phyloP scores from a whole-genome alignment of 2,797 vertebrate species.

The Chloroceryle amazona region DNA sequence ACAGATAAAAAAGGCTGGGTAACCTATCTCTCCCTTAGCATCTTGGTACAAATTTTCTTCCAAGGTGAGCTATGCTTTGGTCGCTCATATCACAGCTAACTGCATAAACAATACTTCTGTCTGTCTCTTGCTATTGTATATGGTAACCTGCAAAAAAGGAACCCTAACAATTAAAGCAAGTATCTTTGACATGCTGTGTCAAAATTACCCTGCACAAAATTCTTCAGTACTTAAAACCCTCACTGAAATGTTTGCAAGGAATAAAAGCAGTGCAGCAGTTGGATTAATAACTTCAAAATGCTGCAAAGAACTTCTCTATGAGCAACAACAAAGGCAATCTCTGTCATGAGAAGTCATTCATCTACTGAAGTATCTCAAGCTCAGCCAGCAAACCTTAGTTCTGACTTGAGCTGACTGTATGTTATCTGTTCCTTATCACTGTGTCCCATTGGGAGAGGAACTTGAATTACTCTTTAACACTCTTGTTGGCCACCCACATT shows the following conservation, averaged over 20 bases:
- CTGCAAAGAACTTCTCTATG: neutral
- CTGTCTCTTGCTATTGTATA: neutral
- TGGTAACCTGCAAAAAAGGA: neutral
- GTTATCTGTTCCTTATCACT: constrained; percentile 30
- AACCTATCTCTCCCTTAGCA: neutral
- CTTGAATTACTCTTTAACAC: constrained; percentile 5
- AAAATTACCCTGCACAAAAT: neutral
- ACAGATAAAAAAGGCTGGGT: neutral
- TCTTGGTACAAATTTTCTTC: neutral
- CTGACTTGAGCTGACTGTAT: neutral
- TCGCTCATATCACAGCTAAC: neutral
- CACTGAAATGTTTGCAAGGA: neutral
- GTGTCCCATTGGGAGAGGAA: neutral
- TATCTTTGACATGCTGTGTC: neutral
- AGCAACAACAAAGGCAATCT: neutral
- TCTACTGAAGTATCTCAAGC: neutral
- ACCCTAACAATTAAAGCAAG: neutral
- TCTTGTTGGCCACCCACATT: constrained; percentile 25
- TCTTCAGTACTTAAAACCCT: neutral
- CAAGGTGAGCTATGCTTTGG: neutral
- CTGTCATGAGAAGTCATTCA: neutral
- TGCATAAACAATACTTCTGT: neutral
- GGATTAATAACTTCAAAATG: neutral
- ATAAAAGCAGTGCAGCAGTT: neutral
- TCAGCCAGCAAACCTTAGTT: neutral